A percentile compares a stretch with the other conserved stretches of the same genome.
These are phyloP conservation scores for Hyles vespertilio DNA, from an alignment of 1,140 invertebrate species.

Conservation along the genomic window DNA sequence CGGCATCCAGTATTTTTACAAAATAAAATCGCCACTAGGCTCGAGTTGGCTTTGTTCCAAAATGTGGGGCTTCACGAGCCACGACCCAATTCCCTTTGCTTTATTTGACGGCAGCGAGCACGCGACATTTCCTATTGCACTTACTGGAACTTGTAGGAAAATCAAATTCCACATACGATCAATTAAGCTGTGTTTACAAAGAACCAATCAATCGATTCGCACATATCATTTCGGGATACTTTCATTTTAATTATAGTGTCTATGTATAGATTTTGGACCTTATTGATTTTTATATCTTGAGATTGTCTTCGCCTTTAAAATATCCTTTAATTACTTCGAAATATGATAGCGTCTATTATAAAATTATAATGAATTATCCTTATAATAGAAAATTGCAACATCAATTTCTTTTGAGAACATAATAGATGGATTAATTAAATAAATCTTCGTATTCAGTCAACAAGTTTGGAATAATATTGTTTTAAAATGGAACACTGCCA, in stretches of 20 bases:
- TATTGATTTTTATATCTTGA: too few relatives aligned
- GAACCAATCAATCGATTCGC: background rate
- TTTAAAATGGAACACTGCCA: too few relatives aligned
- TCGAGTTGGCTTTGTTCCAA: constrained; percentile 61
- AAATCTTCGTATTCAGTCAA: too few relatives aligned
- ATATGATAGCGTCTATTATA: too few relatives aligned
- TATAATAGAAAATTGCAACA: too few relatives aligned
- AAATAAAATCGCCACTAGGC: constrained; percentile 52
- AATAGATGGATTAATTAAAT: too few relatives aligned
- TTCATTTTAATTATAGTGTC: background rate
- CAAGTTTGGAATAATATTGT: too few relatives aligned
- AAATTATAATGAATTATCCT: too few relatives aligned
- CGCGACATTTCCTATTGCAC: constrained; percentile 57
- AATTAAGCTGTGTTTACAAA: constrained; percentile 34
- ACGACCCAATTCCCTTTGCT: constrained; percentile 65
- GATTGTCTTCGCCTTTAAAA: too few relatives aligned
- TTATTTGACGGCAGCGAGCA: constrained; percentile 47
- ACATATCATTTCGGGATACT: background rate
- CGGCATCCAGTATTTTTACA: constrained; percentile 57
- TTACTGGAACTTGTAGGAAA: constrained; percentile 36
- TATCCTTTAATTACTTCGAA: too few relatives aligned
- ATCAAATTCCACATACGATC: constrained; percentile 51
- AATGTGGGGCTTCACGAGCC: constrained; percentile 44
- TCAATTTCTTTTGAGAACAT: too few relatives aligned
- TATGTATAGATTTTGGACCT: too few relatives aligned